Evolutionary conservation across 64 coral and sea anemone species (phyloP), one percentile per base, ranked within the genome.

Genomic region (Cladopsammia gracilis): DNA sequence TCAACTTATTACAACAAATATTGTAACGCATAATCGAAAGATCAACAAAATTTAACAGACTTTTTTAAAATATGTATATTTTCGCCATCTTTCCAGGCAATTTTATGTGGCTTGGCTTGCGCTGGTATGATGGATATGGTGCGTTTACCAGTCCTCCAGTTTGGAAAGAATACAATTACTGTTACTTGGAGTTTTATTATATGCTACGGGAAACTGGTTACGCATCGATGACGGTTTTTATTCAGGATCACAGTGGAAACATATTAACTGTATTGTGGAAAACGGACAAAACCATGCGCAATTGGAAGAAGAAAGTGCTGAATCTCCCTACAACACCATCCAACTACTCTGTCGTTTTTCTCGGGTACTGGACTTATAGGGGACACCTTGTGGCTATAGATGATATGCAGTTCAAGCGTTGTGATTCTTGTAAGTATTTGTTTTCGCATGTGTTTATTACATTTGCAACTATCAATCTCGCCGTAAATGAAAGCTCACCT

Each of bases 251-350:
- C 13, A 83, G 0, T 20, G 42, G 16, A 34, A 64, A 83, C n/a
- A 64, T n/a, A 4, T 22, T 48, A 23, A 65, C 42, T 44, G 3
- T 18, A 6, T 64, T 83, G 42, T 83, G 79, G 79, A 64, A 58
- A 0, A 65, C 58, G 47, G 48, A 10, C 5, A 13, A 64, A 13
- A 22, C 16, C 15, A 22, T 49, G 59, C 3, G 0, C 3, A 4
- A 83, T 9, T 83, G 79, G 79, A 83, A 83, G 48, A 66, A 65
- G 60, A 83, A 64, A 64, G 58, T 83, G 14, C 60, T 83, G 6
- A 23, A 59, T 25, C 79, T 83, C 4, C 60, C 77, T 10, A 22
- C 34, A n/a, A 64, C 58, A 43, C 12, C 8, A 4, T 46, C 25
- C 79, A 83, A 48, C 34, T 83, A 83, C 60, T 66, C 60, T 44